A percentile compares a stretch with the other conserved stretches of the same genome.
Evolutionary conservation across 2,888 invertebrate species (phyloP).

Genomic region (Ernsta delagoae): DNA sequence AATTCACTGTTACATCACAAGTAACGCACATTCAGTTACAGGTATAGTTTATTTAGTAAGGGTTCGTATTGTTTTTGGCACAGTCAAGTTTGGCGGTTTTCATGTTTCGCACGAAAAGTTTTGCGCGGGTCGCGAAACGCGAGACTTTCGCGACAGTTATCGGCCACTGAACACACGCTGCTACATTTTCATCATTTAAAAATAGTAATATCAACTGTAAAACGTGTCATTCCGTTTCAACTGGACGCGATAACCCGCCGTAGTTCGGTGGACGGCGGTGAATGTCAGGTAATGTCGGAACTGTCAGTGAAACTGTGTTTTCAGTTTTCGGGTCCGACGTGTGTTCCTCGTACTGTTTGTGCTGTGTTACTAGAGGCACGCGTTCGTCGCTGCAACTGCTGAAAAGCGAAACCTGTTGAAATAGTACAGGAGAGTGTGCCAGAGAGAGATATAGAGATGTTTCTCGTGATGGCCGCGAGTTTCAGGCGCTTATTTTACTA

Average conservation of each 20-base stretch:
- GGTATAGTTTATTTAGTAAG: conserved; percentile 58
- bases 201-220: conserved; percentile 71
- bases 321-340: conserved; percentile 75
- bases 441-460: conserved; percentile 59
- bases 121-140: conserved; percentile 57
- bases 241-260: conserved; percentile 61
- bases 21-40: conserved; percentile 50
- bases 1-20: conserved; percentile 62
- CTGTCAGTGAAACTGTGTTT: conserved; percentile 81
- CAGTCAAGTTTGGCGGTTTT: conserved; percentile 64
- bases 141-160: conserved; percentile 59
- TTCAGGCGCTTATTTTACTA: conserved; percentile 79
- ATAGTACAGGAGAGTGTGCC: conserved; percentile 73
- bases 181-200: conserved; percentile 71
- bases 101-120: conserved; percentile 63
- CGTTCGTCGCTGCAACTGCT: conserved; percentile 76
- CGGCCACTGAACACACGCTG: conserved; percentile 66
- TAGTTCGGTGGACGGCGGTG: conserved; percentile 62
- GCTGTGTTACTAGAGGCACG: conserved; percentile 81
- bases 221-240: conserved; percentile 62
- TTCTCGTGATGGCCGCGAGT: conserved; percentile 55
- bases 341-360: conserved; percentile 79
- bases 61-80: conserved; percentile 71
- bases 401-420: conserved; percentile 85
- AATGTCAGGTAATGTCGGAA: conserved; percentile 76